These are phyloP conservation scores for Enteromius treurensis DNA, from an alignment of 2,797 vertebrate species.

Conservation along the genomic window DNA sequence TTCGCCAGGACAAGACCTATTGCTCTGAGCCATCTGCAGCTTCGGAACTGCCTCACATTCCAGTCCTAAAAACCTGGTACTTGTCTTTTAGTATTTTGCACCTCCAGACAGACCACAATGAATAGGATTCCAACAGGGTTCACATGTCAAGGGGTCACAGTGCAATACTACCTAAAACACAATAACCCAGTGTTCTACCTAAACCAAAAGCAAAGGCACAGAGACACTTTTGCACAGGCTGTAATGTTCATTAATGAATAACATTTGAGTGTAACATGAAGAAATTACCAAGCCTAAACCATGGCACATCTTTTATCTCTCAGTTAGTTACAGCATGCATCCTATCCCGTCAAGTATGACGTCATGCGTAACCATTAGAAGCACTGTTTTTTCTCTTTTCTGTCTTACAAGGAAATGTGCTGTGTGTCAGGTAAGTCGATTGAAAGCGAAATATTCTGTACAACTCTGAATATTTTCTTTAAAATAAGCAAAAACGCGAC, in stretches of 20 bases:
- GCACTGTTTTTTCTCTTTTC: no score
- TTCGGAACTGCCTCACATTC: background rate
- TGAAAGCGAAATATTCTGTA: background rate
- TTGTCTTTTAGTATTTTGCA: slow-evolving; percentile 17
- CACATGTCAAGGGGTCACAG: slow-evolving; percentile 9
- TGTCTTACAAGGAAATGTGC: background rate
- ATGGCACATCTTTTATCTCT: background rate
- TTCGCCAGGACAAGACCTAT: background rate
- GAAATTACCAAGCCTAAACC: background rate
- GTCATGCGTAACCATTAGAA: background rate
- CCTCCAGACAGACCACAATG: background rate
- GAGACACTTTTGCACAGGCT: background rate
- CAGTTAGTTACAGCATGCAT: background rate
- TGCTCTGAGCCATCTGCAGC: background rate
- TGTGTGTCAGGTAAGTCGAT: background rate
- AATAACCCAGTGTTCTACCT: background rate
- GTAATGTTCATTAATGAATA: background rate
- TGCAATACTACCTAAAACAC: background rate
- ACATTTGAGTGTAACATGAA: background rate
- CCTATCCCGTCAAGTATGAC: slow-evolving; percentile 14
- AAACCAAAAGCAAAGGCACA: background rate
- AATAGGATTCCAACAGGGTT: slow-evolving; percentile 31
- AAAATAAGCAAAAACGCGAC: background rate
- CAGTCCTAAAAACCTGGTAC: background rate
- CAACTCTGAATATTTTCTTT: background rate